Evolutionary conservation across 2,888 invertebrate species (phyloP), one percentile per base, ranked within the genome.

Genomic region (Ormyrus thymus): DNA sequence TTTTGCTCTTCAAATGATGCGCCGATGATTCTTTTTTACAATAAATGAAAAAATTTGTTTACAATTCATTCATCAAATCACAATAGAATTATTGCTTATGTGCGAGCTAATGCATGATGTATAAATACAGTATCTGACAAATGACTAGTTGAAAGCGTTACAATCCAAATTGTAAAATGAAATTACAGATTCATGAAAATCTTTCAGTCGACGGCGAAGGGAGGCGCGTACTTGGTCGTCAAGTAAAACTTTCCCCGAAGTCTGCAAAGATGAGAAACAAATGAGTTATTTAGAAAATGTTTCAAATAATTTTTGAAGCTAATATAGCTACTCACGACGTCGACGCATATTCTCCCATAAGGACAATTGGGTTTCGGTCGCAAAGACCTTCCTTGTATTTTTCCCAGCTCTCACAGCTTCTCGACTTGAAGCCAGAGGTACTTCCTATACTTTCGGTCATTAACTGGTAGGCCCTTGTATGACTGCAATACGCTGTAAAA

Each of bases 371-470:
- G 66, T 83, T 83, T 15, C 83, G 78, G 11, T 82, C 79, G 81
- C 93, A 93, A 45, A 90, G 86, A 0, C 91, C 91, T 0, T 88
- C 85, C 62, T 90, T 83, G 79, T 91, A 92, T 15, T 91, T 88
- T 0, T 90, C 86, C 91, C 93, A 92, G 77, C 89, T 92, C 5
- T 91, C 89, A 85, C 95, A 95, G 7, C 91, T 91, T 62, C 91
- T 90, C 0, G 93, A 92, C n/a, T 90, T 86, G 85, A 94, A 95
- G 0, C 92, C 92, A 56, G 86, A 86, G 0, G 90, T 87, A 1
- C 91, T 89, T 29, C 90, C 89, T 66, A 95, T 93, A 7, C 95
- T 95, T 86, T 94, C 94, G 0, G 91, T 92, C 87, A 93, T 95
- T 83, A 92, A 93, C 81, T 91, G 88, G 85, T 92, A 92, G 0